Conservation (phyloP, 2,888 invertebrate species). For the Tridacna gigas region DNA sequence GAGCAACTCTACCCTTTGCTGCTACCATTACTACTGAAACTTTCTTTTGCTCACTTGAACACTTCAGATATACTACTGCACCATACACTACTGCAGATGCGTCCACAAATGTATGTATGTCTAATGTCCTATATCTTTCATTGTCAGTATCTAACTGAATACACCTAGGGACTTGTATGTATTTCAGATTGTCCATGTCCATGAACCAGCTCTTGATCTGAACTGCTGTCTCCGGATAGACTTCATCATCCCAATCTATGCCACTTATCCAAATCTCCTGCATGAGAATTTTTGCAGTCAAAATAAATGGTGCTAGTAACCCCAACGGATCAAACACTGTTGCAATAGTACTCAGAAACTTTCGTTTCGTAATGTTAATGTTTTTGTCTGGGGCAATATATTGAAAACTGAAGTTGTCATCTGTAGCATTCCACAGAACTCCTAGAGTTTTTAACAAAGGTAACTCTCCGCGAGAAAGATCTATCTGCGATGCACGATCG, state of each 20-base stretch:
- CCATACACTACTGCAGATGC: slow-evolving; percentile 47
- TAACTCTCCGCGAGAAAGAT: no score
- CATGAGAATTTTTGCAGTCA: slow-evolving; percentile 44
- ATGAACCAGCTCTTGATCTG: slow-evolving; percentile 25
- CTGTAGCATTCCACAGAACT: slow-evolving; percentile 50
- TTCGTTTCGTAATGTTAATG: slow-evolving; percentile 33
- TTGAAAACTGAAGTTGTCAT: slow-evolving; percentile 53
- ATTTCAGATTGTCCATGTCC: slow-evolving; percentile 20
- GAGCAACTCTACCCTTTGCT: slow-evolving; percentile 55
- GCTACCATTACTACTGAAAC: slow-evolving; percentile 24
- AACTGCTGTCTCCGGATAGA: no score
- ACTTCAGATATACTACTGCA: no score
- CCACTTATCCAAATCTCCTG: slow-evolving; percentile 40
- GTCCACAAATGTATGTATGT: slow-evolving; percentile 58
- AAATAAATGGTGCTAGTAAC: slow-evolving; percentile 34
- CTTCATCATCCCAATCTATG: slow-evolving; percentile 40
- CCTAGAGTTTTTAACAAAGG: slow-evolving; percentile 59
- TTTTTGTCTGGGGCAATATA: no score
- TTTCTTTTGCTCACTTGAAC: slow-evolving; percentile 2
- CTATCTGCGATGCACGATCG: slow-evolving; percentile 34
- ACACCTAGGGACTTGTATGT: slow-evolving; percentile 42
- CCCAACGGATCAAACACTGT: slow-evolving; percentile 48
- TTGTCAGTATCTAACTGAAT: no score
- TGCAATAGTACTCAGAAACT: slow-evolving; percentile 34
- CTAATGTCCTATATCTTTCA: slow-evolving; percentile 15